These are phyloP conservation scores for Philopedon plagiatum DNA, from an alignment of 2,888 invertebrate genomes.

Conservation along the genomic window DNA sequence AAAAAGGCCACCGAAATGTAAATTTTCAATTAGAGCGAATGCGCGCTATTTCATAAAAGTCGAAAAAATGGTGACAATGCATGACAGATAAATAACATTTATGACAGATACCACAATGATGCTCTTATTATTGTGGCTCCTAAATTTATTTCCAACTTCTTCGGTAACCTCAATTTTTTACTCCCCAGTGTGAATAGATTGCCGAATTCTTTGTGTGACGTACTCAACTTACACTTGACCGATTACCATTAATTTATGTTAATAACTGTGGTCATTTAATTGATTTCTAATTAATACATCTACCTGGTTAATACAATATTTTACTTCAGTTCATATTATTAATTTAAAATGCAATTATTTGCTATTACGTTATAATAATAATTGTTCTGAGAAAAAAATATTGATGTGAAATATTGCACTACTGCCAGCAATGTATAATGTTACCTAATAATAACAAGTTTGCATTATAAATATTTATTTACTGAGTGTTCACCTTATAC, in stretches of 20 bases:
- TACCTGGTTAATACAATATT: background rate
- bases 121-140: too few relatives aligned
- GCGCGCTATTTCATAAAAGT: too few relatives aligned
- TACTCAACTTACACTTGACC: background rate
- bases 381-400: slow-evolving; percentile 20
- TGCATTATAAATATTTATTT: slow-evolving; percentile 9
- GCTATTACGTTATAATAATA: slow-evolving; percentile 1
- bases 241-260: background rate
- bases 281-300: background rate
- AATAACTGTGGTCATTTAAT: background rate
- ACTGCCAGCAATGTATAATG: slow-evolving; percentile 25
- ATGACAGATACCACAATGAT: too few relatives aligned
- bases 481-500: slow-evolving; percentile 20
- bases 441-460: slow-evolving; percentile 30
- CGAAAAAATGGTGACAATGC: too few relatives aligned
- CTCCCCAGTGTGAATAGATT: too few relatives aligned
- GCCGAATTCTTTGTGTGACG: background rate
- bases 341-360: background rate
- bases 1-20: too few relatives aligned
- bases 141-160: too few relatives aligned
- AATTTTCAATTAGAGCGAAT: too few relatives aligned
- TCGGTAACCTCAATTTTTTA: too few relatives aligned
- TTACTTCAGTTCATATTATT: background rate
- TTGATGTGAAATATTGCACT: slow-evolving; percentile 12
- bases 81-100: too few relatives aligned